Percentiles rank a stretch among this genome's conserved stretches.
phyloP scores from a whole-genome alignment of 2,797 vertebrate genomes.

The Cuculus canorus region DNA sequence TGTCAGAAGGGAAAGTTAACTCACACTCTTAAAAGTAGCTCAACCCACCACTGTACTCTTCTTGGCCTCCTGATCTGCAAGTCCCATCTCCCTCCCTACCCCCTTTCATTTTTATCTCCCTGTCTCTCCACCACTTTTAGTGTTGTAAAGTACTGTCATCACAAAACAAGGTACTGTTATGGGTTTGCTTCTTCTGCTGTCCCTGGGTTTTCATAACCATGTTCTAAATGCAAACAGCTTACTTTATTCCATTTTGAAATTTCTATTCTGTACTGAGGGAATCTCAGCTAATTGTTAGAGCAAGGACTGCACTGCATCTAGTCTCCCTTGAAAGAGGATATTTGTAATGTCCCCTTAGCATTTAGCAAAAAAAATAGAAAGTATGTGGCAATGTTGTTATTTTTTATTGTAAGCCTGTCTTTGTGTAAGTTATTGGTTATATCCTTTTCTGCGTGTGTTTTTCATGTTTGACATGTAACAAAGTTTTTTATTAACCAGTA shows the following conservation, averaged over 20 bases:
- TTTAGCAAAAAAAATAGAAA: not conserved
- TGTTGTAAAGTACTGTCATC: not conserved
- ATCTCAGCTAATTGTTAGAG: not conserved
- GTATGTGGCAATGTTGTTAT: not conserved
- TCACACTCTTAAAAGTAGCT: not conserved
- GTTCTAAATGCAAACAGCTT: not conserved
- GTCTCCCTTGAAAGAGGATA: not conserved
- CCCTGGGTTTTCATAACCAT: not conserved
- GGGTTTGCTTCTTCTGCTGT: not conserved
- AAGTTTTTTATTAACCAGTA: not conserved
- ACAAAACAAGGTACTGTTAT: not conserved
- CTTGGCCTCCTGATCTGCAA: not conserved
- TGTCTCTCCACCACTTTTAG: not conserved
- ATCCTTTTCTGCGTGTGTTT: not conserved
- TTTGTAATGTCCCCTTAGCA: not conserved
- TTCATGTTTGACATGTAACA: not conserved
- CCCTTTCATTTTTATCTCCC: not conserved
- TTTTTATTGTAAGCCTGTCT: not conserved
- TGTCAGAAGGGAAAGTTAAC: not conserved
- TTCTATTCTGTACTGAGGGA: not conserved
- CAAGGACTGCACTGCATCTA: not conserved
- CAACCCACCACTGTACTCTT: rapidly evolving
- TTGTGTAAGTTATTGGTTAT: not conserved
- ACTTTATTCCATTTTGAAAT: not conserved
- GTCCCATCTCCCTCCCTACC: not conserved